These are phyloP conservation scores for Heteromurus nitidus DNA, from an alignment of 2,888 invertebrate species.

Conservation along the genomic window DNA sequence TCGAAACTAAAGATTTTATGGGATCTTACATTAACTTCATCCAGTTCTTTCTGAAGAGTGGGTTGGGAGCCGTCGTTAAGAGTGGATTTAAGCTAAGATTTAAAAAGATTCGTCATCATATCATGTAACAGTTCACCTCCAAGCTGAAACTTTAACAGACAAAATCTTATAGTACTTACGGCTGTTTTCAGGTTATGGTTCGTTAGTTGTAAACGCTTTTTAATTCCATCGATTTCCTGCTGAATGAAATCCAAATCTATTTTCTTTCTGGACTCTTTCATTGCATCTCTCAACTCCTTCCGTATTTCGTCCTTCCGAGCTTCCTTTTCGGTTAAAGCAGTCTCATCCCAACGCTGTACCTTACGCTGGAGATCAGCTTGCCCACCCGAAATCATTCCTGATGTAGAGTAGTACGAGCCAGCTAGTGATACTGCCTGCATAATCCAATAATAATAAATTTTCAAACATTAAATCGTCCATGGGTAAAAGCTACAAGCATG, in stretches of 20 bases:
- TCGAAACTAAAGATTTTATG: not conserved
- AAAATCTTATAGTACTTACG: too few species aligned
- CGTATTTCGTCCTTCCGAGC: conserved; percentile 90
- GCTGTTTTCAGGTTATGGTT: conserved; percentile 96
- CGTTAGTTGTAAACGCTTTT: conserved; percentile 93
- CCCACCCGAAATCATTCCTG: conserved; percentile 99
- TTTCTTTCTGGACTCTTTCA: conserved; percentile 97
- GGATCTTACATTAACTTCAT: conserved; percentile 84
- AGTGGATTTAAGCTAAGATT: too few species aligned
- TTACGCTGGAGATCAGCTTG: conserved; percentile 95
- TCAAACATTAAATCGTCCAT: too few species aligned
- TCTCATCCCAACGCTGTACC: conserved; percentile 99
- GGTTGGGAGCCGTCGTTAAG: conserved; percentile 98
- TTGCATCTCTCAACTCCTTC: conserved; percentile 92
- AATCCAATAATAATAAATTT: too few species aligned
- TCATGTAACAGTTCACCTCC: too few species aligned
- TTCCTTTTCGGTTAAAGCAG: conserved; percentile 91
- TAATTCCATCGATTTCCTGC: conserved; percentile 92
- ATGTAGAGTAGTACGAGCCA: conserved; percentile 99
- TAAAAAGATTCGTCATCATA: too few species aligned
- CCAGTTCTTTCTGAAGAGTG: conserved; percentile 96
- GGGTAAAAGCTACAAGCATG: too few species aligned
- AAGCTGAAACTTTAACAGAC: too few species aligned
- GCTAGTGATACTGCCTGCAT: conserved; percentile 93
- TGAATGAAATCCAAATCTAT: conserved; percentile 97